phyloP scores from a whole-genome alignment of 2,888 invertebrate genomes.

The Coremacera marginata region DNA sequence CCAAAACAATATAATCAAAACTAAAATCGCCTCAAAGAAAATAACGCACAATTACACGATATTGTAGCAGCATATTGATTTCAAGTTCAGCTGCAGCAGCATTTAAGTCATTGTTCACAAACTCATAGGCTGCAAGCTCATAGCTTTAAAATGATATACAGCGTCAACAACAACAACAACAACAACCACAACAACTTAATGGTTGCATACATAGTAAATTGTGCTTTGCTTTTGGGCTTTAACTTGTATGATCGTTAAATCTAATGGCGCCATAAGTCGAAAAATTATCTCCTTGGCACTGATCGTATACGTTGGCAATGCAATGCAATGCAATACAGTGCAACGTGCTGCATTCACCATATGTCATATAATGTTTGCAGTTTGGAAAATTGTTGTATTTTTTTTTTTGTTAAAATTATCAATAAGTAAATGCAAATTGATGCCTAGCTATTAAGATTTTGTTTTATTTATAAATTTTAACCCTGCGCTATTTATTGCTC shows the following conservation, averaged over 20 bases:
- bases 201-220: not conserved
- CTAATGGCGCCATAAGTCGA: constrained; percentile 29
- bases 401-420: not conserved
- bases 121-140: too few relatives aligned
- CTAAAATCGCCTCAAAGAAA: not conserved
- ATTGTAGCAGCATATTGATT: not conserved
- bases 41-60: constrained; percentile 4
- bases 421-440: not conserved
- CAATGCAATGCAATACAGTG: not conserved
- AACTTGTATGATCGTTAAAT: not conserved
- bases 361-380: not conserved
- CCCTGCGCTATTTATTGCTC: not conserved
- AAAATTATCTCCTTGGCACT: constrained; percentile 35
- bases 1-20: not conserved
- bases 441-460: not conserved
- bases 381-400: too few relatives aligned
- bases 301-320: not conserved
- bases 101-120: not conserved
- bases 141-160: too few relatives aligned
- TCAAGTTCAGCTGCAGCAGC: constrained; percentile 12
- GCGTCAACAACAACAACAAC: not conserved
- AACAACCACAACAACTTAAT: not conserved
- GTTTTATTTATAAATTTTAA: not conserved
- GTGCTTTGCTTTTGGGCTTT: not conserved
- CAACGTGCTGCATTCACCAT: not conserved